phyloP scores from a whole-genome alignment of 2,888 invertebrate species.

The Pelosia muscerda region DNA sequence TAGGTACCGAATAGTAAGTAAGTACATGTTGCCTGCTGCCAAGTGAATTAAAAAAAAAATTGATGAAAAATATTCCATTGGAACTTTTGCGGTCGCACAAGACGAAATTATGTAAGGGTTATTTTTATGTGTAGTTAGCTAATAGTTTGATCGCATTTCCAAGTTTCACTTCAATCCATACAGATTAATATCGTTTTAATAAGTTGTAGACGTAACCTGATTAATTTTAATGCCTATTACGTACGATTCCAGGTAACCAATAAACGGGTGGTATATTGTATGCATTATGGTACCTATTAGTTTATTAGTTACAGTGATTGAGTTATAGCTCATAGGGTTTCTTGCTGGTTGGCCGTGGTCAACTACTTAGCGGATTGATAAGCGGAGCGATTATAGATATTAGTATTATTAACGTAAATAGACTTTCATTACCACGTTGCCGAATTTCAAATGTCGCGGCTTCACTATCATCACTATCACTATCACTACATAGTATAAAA shows the following conservation, averaged over 20 bases:
- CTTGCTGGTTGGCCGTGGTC: background rate
- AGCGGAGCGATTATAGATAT: conserved; percentile 10
- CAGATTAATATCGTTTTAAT: background rate
- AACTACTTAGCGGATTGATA: background rate
- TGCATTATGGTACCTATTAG: background rate
- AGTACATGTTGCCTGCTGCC: too few relatives aligned
- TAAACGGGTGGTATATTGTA: background rate
- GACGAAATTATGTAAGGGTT: too few relatives aligned
- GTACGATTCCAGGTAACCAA: background rate
- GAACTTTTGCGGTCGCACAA: too few relatives aligned
- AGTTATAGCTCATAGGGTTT: background rate
- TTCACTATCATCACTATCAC: too few relatives aligned
- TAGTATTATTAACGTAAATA: too few relatives aligned
- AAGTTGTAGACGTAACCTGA: background rate
- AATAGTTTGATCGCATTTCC: background rate
- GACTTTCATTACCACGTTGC: too few relatives aligned
- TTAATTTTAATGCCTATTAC: background rate
- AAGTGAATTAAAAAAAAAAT: too few relatives aligned
- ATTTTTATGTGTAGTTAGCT: too few relatives aligned
- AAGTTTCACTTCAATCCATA: background rate
- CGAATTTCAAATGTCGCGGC: too few relatives aligned
- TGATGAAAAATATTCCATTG: too few relatives aligned
- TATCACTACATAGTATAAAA: too few relatives aligned
- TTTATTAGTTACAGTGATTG: background rate
- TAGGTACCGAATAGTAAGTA: too few relatives aligned